Evolutionary conservation across 2,888 invertebrate species (phyloP), one percentile per base, ranked within the genome.

Genomic region (Chymomyza amoena): DNA sequence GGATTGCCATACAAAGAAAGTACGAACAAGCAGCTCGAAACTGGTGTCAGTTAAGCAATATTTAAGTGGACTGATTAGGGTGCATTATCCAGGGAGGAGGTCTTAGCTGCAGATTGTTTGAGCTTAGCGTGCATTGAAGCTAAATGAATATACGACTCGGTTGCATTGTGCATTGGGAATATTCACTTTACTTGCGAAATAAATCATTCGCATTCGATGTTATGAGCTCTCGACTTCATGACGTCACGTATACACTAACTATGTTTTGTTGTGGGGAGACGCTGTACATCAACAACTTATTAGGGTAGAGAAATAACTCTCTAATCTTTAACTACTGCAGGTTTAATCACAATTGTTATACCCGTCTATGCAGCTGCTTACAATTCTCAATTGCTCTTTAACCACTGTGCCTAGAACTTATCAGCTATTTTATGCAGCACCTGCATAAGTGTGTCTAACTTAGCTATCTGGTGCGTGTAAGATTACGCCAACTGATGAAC

Each of bases 401-500:
- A 62, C 68, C 66, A 77, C 68, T 67, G 68, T 78, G 56, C 25
- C 50, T 7, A 32, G 32, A 32, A 32, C 7, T 39, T 16, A 13
- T 20, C 20, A 56, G 45, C 59, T 61, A 57, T 57, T 13, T 15
- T 36, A 28, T 36, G 59, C 18, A 59, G 56, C 50, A 18, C 45
- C 56, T 60, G 28, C 36, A 39, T 51, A 45, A 36, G 64, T 66
- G 57, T 64, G 70, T 71, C 75, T 84, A 76, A 77, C 74, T 77
- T 69, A 72, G 83, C 79, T 72, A 73, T 84, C 76, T 86, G 84
- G 77, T 77, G 79, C 74, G 77, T 73, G 75, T 69, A 74, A 85
- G 84, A 85, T 87, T 87, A 80, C 68, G 72, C 54, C 64, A 45
- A 54, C 65, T 67, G 70, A 64, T 62, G 66, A 65, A 63, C 70